Evolutionary conservation across 2,113 vertebrate genomes (phyloP).

Genomic region (Turdus rufiventris): DNA sequence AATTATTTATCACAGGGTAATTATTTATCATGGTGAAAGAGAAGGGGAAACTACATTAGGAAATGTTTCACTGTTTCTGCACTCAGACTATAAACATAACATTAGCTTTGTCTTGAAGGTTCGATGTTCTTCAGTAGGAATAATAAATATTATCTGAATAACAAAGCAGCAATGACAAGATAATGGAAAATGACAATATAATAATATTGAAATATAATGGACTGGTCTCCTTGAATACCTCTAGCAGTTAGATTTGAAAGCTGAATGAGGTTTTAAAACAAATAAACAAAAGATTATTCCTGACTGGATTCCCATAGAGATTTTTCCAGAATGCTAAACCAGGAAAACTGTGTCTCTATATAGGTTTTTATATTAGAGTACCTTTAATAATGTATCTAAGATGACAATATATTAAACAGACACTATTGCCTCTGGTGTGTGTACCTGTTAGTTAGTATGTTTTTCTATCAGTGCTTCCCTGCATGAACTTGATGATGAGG

Average conservation of each 20-base stretch:
- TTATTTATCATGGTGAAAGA: not conserved
- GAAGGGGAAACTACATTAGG: not conserved
- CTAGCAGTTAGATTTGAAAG: not conserved
- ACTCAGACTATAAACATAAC: not conserved
- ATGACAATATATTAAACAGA: not conserved
- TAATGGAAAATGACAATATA: not conserved
- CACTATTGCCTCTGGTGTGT: not conserved
- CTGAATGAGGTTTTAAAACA: not conserved
- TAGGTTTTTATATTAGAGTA: not conserved
- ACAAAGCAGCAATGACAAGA: not conserved
- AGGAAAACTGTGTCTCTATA: not conserved
- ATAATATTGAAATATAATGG: not conserved
- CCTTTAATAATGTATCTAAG: not conserved
- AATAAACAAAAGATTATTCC: not conserved
- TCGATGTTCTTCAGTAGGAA: not conserved
- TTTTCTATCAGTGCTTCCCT: not conserved
- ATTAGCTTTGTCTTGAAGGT: not conserved
- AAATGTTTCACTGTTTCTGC: not conserved
- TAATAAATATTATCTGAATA: constrained; percentile 4
- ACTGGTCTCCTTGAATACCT: not conserved
- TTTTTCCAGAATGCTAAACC: not conserved
- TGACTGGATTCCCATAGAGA: not conserved
- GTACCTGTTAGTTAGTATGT: not conserved
- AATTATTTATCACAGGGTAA: not conserved
- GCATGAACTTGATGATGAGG: not conserved